phyloP scores from a whole-genome alignment of 2,113 vertebrate species.

The Saguinus imperator region DNA sequence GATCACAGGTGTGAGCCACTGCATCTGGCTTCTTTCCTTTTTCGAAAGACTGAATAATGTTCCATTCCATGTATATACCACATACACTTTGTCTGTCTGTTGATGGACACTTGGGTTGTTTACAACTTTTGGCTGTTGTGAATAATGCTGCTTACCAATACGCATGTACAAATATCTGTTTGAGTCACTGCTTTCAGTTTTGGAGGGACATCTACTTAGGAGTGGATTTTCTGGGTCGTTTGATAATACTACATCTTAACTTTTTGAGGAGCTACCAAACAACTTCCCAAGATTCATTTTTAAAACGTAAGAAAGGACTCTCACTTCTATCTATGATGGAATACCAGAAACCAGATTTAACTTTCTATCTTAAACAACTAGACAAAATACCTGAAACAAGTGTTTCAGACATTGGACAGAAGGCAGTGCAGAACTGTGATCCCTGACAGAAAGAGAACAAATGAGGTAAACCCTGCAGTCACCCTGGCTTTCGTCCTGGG shows the following conservation, averaged over 20 bases:
- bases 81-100: background rate
- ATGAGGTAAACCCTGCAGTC: background rate
- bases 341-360: background rate
- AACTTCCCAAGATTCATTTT: conserved; percentile 1
- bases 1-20: too few species aligned
- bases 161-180: background rate
- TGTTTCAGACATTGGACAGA: background rate
- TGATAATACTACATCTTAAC: background rate
- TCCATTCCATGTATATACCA: too few species aligned
- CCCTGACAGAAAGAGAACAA: background rate
- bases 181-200: background rate
- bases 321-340: background rate
- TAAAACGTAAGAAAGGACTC: background rate
- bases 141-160: background rate
- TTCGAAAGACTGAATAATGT: background rate
- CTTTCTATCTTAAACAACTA: background rate
- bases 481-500: background rate
- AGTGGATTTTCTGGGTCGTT: background rate
- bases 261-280: background rate
- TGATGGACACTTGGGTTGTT: background rate
- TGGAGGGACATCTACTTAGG: background rate
- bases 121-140: background rate
- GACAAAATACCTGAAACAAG: background rate
- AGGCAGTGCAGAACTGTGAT: background rate
- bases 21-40: too few species aligned